phyloP scores from a whole-genome alignment of 2,797 vertebrate genomes.

The Tragelaphus eurycerus region DNA sequence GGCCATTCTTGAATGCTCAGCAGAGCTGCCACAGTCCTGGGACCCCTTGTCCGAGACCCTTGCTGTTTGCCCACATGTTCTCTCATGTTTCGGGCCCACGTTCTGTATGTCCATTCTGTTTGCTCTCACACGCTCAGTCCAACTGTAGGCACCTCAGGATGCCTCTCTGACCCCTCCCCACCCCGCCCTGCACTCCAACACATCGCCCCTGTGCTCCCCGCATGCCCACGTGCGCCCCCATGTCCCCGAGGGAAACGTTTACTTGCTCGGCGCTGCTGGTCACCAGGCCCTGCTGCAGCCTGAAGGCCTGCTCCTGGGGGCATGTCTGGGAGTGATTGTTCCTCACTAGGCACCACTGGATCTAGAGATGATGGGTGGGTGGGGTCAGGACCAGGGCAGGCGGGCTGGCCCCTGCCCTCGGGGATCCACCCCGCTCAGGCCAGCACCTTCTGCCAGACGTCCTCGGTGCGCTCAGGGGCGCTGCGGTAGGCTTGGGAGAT shows the following conservation, averaged over 20 bases:
- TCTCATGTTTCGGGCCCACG: neutral
- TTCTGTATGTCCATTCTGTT: neutral
- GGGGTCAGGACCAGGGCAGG: conserved; percentile 24
- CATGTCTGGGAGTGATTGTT: conserved; percentile 95
- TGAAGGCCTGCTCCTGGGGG: conserved; percentile 93
- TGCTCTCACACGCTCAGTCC: neutral
- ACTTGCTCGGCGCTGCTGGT: conserved; percentile 96
- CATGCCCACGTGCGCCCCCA: neutral
- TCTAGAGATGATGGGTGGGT: conserved; percentile 80
- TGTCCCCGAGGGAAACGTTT: conserved; percentile 66
- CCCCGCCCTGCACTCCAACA: neutral
- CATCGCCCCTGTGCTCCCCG: neutral
- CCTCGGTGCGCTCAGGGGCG: conserved; percentile 90
- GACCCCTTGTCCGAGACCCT: neutral
- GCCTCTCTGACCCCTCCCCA: neutral
- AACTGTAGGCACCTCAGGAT: neutral
- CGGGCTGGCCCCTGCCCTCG: neutral
- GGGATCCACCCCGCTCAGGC: neutral
- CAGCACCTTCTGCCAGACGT: conserved; percentile 91
- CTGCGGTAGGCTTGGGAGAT: conserved; percentile 92
- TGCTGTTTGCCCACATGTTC: neutral
- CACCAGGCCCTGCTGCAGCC: conserved; percentile 93
- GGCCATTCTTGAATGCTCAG: neutral
- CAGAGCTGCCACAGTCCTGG: neutral
- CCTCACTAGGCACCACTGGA: conserved; percentile 92